Evolutionary conservation across 2,113 vertebrate genomes (phyloP), one percentile per base, ranked within the genome.

Genomic region (Scytalopus superciliaris): DNA sequence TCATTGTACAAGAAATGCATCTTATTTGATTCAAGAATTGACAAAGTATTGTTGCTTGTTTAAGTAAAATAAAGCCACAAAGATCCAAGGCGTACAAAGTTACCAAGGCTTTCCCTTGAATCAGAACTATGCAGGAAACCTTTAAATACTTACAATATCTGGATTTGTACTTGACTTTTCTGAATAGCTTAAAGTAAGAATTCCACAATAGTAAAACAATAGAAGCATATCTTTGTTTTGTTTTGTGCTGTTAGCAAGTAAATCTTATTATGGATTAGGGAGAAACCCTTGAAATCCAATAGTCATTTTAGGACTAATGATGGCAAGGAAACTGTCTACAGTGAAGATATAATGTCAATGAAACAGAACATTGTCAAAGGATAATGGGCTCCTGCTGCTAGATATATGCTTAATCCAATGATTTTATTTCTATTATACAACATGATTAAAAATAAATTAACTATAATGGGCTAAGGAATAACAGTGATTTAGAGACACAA

Each of bases 261-360:
- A 97, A 97, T 97, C 82, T 96, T 93, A 96, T 95, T 96, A 96
- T 91, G 94, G 87, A 94, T 96, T 97, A 98, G 86, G 94, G 90
- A 98, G 92, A 97, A 97, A 94, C 95, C 93, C 92, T 93, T 97
- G 94, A 96, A 97, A 98, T 97, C 92, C 95, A 97, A 96, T 92
- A 96, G 89, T 91, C 83, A 77, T 96, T 96, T 93, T 90, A 97
- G 94, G 95, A 97, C 95, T 98, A 96, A 96, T 86, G 93, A 96
- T 96, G 94, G 80, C 95, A 93, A 84, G 86, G 91, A 94, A 97
- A 94, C 80, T 96, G 86, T 90, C 95, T 96, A 57, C 92, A 92
- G 86, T 92, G 82, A 96, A 97, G 94, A 94, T 93, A 57, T 77
- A 96, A 88, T 96, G 75, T 95, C 93, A 93, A 52, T 96, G 93